These are phyloP conservation scores for Drosophila borealis DNA, from an alignment of 2,888 invertebrate genomes.

Conservation along the genomic window DNA sequence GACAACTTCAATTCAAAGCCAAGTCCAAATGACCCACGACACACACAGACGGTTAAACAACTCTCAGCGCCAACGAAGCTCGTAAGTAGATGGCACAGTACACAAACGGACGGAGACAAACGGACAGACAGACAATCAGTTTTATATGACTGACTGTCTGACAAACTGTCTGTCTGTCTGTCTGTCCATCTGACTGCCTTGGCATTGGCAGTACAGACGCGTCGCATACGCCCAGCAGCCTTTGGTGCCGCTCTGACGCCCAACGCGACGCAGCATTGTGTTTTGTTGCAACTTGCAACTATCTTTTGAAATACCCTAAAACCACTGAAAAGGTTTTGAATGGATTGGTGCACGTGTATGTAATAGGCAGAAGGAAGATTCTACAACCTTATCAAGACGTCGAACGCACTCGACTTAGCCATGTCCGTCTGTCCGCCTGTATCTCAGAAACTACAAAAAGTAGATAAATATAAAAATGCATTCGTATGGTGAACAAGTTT, in stretches of 20 bases:
- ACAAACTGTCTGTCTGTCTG: background rate
- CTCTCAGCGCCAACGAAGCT: conserved; percentile 44
- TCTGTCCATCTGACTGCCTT: conserved; percentile 35
- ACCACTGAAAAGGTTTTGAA: too few relatives aligned
- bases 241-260: conserved; percentile 64
- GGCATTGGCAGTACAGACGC: conserved; percentile 48
- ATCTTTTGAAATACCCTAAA: background rate
- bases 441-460: too few relatives aligned
- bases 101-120: conserved; percentile 22
- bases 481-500: too few relatives aligned
- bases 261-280: conserved; percentile 21
- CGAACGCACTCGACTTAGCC: too few relatives aligned
- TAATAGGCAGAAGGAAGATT: too few relatives aligned
- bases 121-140: conserved; percentile 33
- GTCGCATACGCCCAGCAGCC: conserved; percentile 20
- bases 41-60: conserved; percentile 38
- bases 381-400: too few relatives aligned
- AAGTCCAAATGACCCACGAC: conserved; percentile 62
- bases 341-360: too few relatives aligned
- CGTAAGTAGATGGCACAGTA: conserved; percentile 48
- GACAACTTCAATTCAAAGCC: conserved; percentile 32
- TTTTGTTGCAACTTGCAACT: conserved; percentile 14
- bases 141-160: conserved; percentile 31
- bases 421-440: too few relatives aligned
- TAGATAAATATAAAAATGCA: too few relatives aligned